Evolutionary conservation across 2,113 vertebrate genomes (phyloP).

Genomic region (Lepidiolamprologus cunningtoni): DNA sequence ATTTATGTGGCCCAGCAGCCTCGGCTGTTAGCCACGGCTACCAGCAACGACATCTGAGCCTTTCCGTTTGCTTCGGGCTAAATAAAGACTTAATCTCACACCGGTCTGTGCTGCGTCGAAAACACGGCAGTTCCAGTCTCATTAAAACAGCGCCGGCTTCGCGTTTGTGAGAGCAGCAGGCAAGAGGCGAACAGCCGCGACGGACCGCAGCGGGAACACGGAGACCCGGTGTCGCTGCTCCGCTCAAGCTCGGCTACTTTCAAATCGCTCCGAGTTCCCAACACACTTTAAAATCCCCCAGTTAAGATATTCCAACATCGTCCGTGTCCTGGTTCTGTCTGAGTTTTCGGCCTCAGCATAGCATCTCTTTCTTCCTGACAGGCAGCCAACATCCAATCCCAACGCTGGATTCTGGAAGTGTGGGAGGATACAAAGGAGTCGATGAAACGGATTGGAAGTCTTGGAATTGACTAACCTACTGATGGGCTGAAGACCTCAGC

Average conservation of each 20-base stretch:
- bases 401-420: background rate
- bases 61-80: background rate
- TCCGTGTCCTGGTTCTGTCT: slow-evolving; percentile 16
- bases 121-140: background rate
- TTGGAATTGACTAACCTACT: background rate
- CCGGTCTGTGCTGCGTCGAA: background rate
- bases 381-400: slow-evolving; percentile 46
- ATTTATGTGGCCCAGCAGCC: background rate
- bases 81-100: background rate
- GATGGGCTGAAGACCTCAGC: background rate
- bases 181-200: background rate
- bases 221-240: background rate
- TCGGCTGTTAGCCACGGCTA: background rate
- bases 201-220: background rate
- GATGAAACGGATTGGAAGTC: background rate
- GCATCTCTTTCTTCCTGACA: slow-evolving; percentile 62
- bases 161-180: background rate
- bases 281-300: background rate
- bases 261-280: background rate
- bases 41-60: background rate
- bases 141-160: background rate
- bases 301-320: background rate
- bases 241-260: background rate
- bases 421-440: background rate
- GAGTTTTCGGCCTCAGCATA: slow-evolving; percentile 55